Conservation (phyloP, 1,140 invertebrate genomes). For the Apis mellifera region DNA sequence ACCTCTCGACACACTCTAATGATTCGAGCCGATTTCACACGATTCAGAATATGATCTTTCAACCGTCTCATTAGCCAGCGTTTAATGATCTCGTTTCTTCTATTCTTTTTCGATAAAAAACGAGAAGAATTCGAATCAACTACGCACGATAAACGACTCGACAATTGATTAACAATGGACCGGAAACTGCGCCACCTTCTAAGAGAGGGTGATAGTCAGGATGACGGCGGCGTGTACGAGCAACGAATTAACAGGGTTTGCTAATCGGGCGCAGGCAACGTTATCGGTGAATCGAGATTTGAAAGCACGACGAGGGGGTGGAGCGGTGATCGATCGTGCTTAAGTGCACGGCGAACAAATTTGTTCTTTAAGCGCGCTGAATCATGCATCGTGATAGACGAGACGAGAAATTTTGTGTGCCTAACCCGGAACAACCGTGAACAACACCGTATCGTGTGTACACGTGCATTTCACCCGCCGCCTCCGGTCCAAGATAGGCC, state of each 20-base stretch:
- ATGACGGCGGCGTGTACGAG: conserved; percentile 17
- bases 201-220: neutral
- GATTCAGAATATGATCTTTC: no score
- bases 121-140: neutral
- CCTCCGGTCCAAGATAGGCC: conserved; percentile 5
- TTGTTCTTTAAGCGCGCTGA: conserved; percentile 40
- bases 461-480: conserved; percentile 42
- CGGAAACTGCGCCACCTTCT: conserved; percentile 23
- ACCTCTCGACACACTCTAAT: no score
- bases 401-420: conserved; percentile 39
- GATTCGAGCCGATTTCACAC: no score
- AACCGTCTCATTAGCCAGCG: no score
- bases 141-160: conserved; percentile 22
- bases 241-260: conserved; percentile 44
- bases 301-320: conserved; percentile 7
- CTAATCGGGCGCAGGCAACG: conserved; percentile 40
- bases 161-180: conserved; percentile 48
- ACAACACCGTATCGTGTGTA: conserved; percentile 12
- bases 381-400: conserved; percentile 37
- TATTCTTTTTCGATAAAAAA: no score
- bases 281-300: conserved; percentile 51
- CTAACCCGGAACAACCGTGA: conserved; percentile 21
- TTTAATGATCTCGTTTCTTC: neutral
- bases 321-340: conserved; percentile 38
- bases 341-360: conserved; percentile 43